Conservation (phyloP, 1,140 invertebrate genomes). For the Lordiphosa mommai region DNA sequence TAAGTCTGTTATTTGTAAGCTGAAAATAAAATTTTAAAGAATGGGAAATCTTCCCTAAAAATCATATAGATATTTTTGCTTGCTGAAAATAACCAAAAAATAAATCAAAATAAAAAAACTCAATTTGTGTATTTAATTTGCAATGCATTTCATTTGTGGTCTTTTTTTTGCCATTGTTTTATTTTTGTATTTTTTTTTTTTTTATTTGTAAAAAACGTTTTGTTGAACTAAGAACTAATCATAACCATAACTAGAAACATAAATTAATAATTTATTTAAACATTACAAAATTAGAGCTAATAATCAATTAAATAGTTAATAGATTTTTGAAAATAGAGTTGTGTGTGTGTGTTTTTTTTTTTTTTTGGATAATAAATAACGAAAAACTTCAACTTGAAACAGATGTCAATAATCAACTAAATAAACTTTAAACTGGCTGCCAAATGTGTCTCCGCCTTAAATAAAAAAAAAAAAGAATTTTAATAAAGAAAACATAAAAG, state of each 20-base stretch:
- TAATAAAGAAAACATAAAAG: conserved; percentile 58
- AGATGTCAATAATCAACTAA: conserved; percentile 17
- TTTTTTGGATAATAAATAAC: conserved; percentile 66
- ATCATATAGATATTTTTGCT: background rate
- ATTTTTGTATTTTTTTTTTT: conserved; percentile 51
- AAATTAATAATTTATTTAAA: conserved; percentile 78
- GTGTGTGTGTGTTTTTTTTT: conserved; percentile 18
- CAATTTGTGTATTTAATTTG: conserved; percentile 34
- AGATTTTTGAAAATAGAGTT: conserved; percentile 29
- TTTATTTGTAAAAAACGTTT: conserved; percentile 63
- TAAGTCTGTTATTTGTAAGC: too few relatives aligned
- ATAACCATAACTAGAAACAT: conserved; percentile 71
- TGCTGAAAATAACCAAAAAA: background rate
- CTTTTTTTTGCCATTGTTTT: conserved; percentile 33
- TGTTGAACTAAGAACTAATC: conserved; percentile 71
- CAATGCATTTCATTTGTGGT: conserved; percentile 17
- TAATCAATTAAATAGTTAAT: conserved; percentile 58
- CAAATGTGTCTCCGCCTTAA: conserved; percentile 9
- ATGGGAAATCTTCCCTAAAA: background rate
- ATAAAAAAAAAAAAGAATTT: conserved; percentile 32
- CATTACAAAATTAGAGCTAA: conserved; percentile 59
- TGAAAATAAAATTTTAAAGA: background rate
- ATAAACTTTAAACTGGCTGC: conserved; percentile 13
- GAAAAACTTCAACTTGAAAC: conserved; percentile 76
- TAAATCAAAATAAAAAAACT: conserved; percentile 2